These are phyloP conservation scores for Rotaria socialis DNA, from an alignment of 2,888 invertebrate genomes.

Conservation along the genomic window DNA sequence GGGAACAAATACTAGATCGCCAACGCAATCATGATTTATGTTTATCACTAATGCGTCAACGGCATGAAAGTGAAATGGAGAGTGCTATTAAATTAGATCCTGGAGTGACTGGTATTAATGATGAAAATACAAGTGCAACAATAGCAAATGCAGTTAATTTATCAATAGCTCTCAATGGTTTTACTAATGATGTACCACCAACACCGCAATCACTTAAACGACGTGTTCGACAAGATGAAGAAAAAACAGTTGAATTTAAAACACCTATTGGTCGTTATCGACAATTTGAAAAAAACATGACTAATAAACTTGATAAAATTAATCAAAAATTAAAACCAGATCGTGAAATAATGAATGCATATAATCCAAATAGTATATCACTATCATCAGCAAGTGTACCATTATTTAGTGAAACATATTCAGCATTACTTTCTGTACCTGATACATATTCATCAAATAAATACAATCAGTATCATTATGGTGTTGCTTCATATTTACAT, in stretches of 20 bases:
- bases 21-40: slow-evolving; percentile 37
- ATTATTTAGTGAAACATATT: slow-evolving; percentile 35
- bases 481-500: slow-evolving; percentile 23
- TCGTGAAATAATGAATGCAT: slow-evolving; percentile 17
- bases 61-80: slow-evolving; percentile 37
- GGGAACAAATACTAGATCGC: slow-evolving; percentile 37
- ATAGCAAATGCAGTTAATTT: neutral
- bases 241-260: neutral
- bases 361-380: neutral
- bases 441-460: neutral
- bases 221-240: slow-evolving; percentile 25
- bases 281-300: slow-evolving; percentile 20
- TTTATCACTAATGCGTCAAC: neutral
- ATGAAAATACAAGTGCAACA: neutral
- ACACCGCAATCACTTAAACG: slow-evolving; percentile 4
- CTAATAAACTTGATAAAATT: slow-evolving; percentile 19
- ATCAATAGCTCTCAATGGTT: neutral
- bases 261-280: slow-evolving; percentile 27
- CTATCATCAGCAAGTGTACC: neutral
- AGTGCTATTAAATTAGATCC: slow-evolving; percentile 3
- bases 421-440: slow-evolving; percentile 12
- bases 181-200: neutral
- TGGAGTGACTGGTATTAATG: neutral
- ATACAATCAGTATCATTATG: slow-evolving; percentile 14
- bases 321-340: slow-evolving; percentile 32